Base-by-base conservation (phyloP, 2,113 vertebrate species). In the Nannospalax galili region DNA sequence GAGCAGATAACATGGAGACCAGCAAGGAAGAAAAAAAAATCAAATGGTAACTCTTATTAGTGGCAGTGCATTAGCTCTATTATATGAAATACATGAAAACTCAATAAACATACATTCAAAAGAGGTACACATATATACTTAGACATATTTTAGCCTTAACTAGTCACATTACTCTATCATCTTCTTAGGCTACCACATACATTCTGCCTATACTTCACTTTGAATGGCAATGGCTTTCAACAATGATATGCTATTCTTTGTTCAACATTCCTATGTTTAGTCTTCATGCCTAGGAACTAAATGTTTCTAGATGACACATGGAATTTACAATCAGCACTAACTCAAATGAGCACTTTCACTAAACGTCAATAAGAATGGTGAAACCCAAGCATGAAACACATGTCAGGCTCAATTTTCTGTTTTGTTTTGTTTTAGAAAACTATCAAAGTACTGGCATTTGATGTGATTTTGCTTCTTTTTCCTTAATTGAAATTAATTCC, bases 401-500 rank as follows among this genome's bases (percentile, higher is more conserved):
- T 84, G 42, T 96, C 64, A 88, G n/a, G 75, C 5, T 95, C 2
- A 84, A 35, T 88, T 52, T 75, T 96, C n/a, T 52, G 48, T 80
- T 85, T 35, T 80, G 92, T 87, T 37, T 42, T 35, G 72, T 89
- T 91, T 94, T 75, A 56, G 35, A 40, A 96, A 88, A 84, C 70
- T 95, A 40, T 30, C 62, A 92, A 77, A 94, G 93, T 82, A 26
- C n/a, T 10, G 91, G 28, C 19, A 86, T 95, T 95, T 95, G 42
- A 60, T 85, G 19, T 95, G 79, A 96, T 96, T 97, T 94, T 82
- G 93, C 87, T 81, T 90, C 35, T 67, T 95, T 35, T 88, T 73
- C 96, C 17, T 92, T 84, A 65, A 95, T 1, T 97, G 42, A 97
- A 97, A 96, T 93, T 75, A 97, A 97, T 91, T 96, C 40, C 60